phyloP scores from a whole-genome alignment of 1,140 invertebrate genomes.

The Trinorchestia longiramus region DNA sequence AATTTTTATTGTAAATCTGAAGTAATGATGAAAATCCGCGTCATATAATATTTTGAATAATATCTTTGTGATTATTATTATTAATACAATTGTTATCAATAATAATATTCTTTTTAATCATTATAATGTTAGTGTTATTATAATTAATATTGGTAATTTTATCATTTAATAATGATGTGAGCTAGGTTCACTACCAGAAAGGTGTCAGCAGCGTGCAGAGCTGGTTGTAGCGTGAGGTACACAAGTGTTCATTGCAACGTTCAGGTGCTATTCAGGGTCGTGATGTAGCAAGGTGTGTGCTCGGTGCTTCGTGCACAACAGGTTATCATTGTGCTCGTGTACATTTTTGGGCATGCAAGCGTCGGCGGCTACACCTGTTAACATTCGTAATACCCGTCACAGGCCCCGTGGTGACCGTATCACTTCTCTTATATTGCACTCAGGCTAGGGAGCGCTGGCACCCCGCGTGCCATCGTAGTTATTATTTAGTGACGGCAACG shows the following conservation, averaged over 20 bases:
- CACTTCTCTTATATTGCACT: not conserved
- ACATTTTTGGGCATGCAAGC: not conserved
- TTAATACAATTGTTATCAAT: no score
- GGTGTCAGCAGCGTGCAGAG: not conserved
- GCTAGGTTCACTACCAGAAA: not conserved
- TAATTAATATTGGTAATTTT: not conserved
- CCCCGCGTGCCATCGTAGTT: not conserved
- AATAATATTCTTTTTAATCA: no score
- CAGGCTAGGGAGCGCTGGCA: not conserved
- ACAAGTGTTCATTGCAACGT: not conserved
- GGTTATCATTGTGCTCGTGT: not conserved
- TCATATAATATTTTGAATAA: no score
- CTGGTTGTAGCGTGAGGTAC: not conserved
- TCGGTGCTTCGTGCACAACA: not conserved
- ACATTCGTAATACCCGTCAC: not conserved
- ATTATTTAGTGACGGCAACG: not conserved
- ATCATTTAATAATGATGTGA: not conserved
- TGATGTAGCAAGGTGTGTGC: constrained; percentile 3
- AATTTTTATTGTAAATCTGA: no score
- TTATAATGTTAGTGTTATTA: no score
- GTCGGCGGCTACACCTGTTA: not conserved
- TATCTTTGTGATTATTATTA: no score
- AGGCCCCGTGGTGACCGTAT: not conserved
- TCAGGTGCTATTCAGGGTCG: constrained; percentile 3
- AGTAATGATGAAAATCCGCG: no score